phyloP scores from a whole-genome alignment of 30 jellyfish, hydroid and myxozoan species.

The Aurelia coerulea region DNA sequence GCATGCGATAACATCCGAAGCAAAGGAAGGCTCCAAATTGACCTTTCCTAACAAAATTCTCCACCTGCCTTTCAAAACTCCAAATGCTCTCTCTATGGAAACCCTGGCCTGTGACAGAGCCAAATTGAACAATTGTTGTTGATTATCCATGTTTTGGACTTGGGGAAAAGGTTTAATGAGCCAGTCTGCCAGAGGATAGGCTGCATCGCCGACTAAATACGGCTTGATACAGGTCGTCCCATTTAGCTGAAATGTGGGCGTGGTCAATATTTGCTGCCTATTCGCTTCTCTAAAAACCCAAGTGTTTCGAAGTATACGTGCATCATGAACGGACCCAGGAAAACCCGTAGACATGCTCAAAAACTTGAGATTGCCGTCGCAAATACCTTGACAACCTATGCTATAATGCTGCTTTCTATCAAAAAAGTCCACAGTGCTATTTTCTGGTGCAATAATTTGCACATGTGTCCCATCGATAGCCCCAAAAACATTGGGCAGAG shows the following conservation, averaged over 20 bases:
- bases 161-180: constrained; percentile 18
- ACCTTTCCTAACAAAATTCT: constrained; percentile 6
- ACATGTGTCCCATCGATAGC: constrained; percentile 37
- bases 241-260: not conserved
- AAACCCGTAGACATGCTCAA: constrained; percentile 36
- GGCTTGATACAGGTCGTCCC: not conserved
- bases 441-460: constrained; percentile 13
- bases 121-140: not conserved
- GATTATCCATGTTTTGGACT: not conserved
- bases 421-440: constrained; percentile 31
- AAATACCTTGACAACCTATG: constrained; percentile 63
- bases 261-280: constrained; percentile 2
- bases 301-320: constrained; percentile 33
- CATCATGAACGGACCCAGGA: constrained; percentile 48
- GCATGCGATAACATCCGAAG: constrained; percentile 30
- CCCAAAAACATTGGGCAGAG: constrained; percentile 44
- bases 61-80: constrained; percentile 21
- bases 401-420: constrained; percentile 37
- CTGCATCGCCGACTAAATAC: constrained; percentile 23
- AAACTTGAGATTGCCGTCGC: constrained; percentile 25
- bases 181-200: constrained; percentile 32
- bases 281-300: constrained; percentile 31
- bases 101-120: constrained; percentile 36
- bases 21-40: constrained; percentile 12
- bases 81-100: constrained; percentile 34